Evolutionary conservation across 2,888 invertebrate genomes (phyloP).

Genomic region (Agelastica alni): DNA sequence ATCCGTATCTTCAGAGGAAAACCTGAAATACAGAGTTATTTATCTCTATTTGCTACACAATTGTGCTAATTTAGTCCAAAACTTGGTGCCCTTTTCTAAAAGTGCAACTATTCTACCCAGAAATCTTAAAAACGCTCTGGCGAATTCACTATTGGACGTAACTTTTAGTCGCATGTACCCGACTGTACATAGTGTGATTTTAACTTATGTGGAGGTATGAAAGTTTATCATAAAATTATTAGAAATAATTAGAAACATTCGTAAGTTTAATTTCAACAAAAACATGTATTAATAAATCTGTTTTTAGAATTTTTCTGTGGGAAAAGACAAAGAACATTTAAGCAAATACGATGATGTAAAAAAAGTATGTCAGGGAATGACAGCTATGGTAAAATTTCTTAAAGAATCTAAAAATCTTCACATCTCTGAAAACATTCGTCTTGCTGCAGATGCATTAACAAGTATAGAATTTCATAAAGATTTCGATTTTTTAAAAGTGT

Average conservation of each 20-base stretch:
- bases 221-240: too few species aligned
- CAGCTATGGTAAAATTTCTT: conserved; percentile 56
- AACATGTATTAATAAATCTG: neutral
- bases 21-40: conserved; percentile 50
- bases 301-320: conserved; percentile 54
- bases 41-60: conserved; percentile 58
- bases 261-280: neutral
- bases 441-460: conserved; percentile 61
- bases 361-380: conserved; percentile 56
- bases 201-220: conserved; percentile 57
- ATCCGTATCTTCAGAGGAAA: conserved; percentile 45
- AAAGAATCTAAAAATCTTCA: conserved; percentile 49
- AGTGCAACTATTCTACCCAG: conserved; percentile 56
- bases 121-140: conserved; percentile 55
- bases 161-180: conserved; percentile 58
- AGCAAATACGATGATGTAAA: conserved; percentile 56
- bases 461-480: conserved; percentile 65
- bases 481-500: conserved; percentile 57
- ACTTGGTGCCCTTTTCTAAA: conserved; percentile 55
- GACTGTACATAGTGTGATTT: conserved; percentile 53
- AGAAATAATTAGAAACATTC: neutral
- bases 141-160: conserved; percentile 56
- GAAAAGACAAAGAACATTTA: conserved; percentile 50
- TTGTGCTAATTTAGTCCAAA: conserved; percentile 52
- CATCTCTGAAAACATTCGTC: conserved; percentile 53